Evolutionary conservation across 2,888 invertebrate species (phyloP), one percentile per base, ranked within the genome.

Genomic region (Tortrix viridana): DNA sequence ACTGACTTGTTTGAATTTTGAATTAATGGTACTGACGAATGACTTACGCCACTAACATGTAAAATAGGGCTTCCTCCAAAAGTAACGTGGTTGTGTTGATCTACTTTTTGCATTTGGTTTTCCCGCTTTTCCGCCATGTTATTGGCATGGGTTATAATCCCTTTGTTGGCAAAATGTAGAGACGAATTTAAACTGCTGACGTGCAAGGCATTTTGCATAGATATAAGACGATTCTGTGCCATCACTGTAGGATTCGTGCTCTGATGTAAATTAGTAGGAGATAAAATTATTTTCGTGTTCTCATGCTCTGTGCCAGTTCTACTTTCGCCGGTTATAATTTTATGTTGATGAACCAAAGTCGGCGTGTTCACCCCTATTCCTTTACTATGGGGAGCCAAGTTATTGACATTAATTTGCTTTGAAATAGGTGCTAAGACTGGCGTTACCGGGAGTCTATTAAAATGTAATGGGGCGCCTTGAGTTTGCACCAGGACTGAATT

Each of bases 371-470:
- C 77, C 44, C 71, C 73, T 7, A 82, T 77, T 23, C 71, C 72
- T 76, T 89, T 92, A 70, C 81, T 86, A 73, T 87, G 89, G 59
- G 85, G 87, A 56, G 85, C 75, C 41, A 89, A 80, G 62, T 92
- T 93, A 60, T 88, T 91, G 1, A 92, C 78, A 77, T 88, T 93
- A 41, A 94, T 75, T 66, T 94, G 93, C 80, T 94, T 94, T 5
- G 94, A 86, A 71, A 93, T 93, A 26, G 93, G 91, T 14, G 93
- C 82, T 71, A 94, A 82, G 23, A 94, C 92, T 43, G 94, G 93
- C 22, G 94, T 93, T 46, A 94, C 93, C 26, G 94, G 94, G 64
- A 94, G 80, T 50, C 94, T 81, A 73, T 92, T 94, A 63, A 93
- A 89, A 74, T 93, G 90, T 60, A 92, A 76, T 9, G 90, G 86